Conservation (phyloP, 2,888 invertebrate species). For the Aspidiotus destructor region DNA sequence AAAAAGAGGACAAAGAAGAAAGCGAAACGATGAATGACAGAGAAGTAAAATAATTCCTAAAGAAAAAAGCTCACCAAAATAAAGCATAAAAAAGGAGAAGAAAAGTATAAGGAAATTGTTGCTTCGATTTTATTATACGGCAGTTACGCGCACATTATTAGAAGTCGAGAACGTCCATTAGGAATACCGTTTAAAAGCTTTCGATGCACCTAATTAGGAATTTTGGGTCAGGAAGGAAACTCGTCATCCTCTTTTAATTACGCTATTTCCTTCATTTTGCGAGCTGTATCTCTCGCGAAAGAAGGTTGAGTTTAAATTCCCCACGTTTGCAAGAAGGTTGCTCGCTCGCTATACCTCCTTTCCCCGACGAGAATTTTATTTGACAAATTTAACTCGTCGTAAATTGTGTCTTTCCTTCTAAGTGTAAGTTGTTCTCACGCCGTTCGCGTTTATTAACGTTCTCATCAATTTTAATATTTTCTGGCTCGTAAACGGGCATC, state of each 20-base stretch:
- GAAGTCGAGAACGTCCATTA: slow-evolving; percentile 15
- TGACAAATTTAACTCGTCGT: slow-evolving; percentile 24
- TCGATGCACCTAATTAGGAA: slow-evolving; percentile 25
- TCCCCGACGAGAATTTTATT: slow-evolving; percentile 5
- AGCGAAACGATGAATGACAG: neutral
- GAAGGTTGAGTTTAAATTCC: slow-evolving; percentile 28
- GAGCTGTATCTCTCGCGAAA: neutral
- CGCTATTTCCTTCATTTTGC: slow-evolving; percentile 19
- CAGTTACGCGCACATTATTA: neutral
- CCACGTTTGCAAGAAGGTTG: neutral
- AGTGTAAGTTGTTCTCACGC: too few relatives aligned
- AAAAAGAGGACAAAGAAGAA: neutral
- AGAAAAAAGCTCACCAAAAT: neutral
- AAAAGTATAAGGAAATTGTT: neutral
- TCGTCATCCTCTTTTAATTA: slow-evolving; percentile 31
- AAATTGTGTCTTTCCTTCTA: too few relatives aligned
- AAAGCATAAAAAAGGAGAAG: neutral
- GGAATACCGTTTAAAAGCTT: slow-evolving; percentile 18
- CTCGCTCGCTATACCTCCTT: too few relatives aligned
- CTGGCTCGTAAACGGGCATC: too few relatives aligned
- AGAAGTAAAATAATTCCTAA: neutral
- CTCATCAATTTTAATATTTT: too few relatives aligned
- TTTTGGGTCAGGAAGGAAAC: slow-evolving; percentile 30
- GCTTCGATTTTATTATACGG: slow-evolving; percentile 27
- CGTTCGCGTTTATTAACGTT: too few relatives aligned